These are phyloP conservation scores for Pitangus sulphuratus DNA, from an alignment of 2,797 vertebrate species.

Conservation along the genomic window DNA sequence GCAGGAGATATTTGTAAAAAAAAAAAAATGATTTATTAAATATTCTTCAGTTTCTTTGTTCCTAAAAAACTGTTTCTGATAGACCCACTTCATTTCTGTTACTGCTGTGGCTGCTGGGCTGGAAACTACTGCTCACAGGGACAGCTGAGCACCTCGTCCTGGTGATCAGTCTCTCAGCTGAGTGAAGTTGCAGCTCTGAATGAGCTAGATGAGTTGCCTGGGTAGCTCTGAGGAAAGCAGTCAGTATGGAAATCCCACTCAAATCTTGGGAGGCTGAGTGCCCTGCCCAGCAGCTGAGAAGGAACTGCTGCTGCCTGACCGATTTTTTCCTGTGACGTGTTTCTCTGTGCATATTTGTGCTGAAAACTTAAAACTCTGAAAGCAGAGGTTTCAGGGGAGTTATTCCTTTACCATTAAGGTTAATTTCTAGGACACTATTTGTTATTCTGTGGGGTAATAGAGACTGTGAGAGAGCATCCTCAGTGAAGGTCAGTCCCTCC, in stretches of 20 bases:
- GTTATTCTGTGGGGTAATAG: background rate
- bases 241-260: background rate
- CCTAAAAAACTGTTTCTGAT: background rate
- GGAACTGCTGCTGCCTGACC: background rate
- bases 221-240: background rate
- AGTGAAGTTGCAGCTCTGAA: background rate
- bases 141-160: background rate
- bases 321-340: background rate
- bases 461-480: background rate
- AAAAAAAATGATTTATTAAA: background rate
- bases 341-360: background rate
- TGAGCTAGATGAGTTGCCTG: background rate
- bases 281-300: background rate
- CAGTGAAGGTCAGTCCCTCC: background rate
- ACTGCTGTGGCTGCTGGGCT: background rate
- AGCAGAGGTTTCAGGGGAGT: background rate
- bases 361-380: background rate
- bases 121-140: background rate
- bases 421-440: background rate
- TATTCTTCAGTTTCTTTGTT: background rate
- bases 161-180: background rate
- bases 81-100: background rate
- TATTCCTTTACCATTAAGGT: background rate
- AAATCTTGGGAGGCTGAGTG: background rate
- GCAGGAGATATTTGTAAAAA: background rate